Evolutionary conservation across 2,113 vertebrate species (phyloP).

Genomic region (Phodopus roborovskii): DNA sequence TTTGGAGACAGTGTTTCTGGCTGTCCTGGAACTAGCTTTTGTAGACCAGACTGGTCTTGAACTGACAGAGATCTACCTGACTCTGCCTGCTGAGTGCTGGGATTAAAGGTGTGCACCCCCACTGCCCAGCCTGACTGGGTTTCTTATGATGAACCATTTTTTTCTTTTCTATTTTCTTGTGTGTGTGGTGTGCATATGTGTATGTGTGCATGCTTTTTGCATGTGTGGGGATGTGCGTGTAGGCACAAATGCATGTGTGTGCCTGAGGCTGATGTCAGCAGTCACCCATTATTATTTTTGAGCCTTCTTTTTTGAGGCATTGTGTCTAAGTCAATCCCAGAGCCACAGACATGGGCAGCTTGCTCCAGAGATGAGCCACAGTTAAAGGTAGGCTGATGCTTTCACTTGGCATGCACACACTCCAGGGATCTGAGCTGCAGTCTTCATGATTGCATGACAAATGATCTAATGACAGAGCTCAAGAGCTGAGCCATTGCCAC

Average conservation of each 20-base stretch:
- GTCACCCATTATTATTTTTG: too few species aligned
- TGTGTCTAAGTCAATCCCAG: background rate
- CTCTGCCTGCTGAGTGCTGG: too few species aligned
- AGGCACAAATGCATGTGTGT: background rate
- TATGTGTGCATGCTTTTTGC: background rate
- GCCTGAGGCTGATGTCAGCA: background rate
- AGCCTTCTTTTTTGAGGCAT: background rate
- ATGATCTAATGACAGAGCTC: background rate
- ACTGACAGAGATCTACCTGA: too few species aligned
- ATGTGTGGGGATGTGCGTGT: background rate
- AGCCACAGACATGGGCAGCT: background rate
- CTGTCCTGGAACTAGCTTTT: too few species aligned
- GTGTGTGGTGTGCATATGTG: background rate
- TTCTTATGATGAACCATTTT: background rate
- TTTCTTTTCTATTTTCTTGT: background rate
- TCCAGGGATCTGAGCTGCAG: background rate
- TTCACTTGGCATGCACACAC: background rate
- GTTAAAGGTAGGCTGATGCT: background rate
- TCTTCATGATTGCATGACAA: too few species aligned
- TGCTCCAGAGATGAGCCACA: background rate
- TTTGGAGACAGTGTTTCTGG: too few species aligned
- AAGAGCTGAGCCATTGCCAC: background rate
- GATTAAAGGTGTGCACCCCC: too few species aligned
- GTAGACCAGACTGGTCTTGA: too few species aligned
- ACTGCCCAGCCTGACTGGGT: background rate